Base-by-base conservation (phyloP, 2,888 invertebrate species). In the Fabriciana adippe region DNA sequence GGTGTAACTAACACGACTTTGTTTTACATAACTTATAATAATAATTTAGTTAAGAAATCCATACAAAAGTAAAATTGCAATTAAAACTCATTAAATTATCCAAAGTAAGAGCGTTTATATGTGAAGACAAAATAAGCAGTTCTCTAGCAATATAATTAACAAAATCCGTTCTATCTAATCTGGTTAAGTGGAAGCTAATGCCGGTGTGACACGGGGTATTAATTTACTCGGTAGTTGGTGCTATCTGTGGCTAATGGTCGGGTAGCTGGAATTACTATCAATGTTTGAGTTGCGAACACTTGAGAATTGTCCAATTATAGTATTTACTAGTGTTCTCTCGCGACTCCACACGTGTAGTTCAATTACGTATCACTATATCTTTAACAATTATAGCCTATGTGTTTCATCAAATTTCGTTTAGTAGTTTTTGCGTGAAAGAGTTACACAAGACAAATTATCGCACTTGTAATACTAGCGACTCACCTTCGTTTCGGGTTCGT, bases 111-210 rank as follows among this genome's bases (percentile, higher is more conserved):
- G 15, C 11, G 8, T 45, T 51, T 45, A 48, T 48, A 50, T 45
- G 55, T 60, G 41, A 61, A 47, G 55, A 47, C 55, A 61, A 63
- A 70, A 65, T 50, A 69, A 70, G 66, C 66, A 64, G 64, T 64
- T 57, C 56, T 45, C 60, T 51, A 65, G 77, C 74, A 74, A 73
- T 76, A 75, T 74, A 74, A 76, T 78, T 79, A 77, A 76, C 73
- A 64, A 75, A 77, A 77, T 73, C 68, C 67, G 54, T 62, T 62
- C 67, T 79, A 89, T 90, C 90, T 89, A 81, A 89, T 90, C 89
- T 74, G 73, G 76, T 82, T 84, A 90, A 89, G 84, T 89, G 89
- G 88, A 82, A 79, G 84, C 83, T 86, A 88, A 87, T 87, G 87
- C 83, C 75, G 78, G 74, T 83, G 84, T 84, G 89, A 85, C 87